Evolutionary conservation across 2,888 invertebrate genomes (phyloP), one percentile per base, ranked within the genome.

Genomic region (Cotesia congregata): DNA sequence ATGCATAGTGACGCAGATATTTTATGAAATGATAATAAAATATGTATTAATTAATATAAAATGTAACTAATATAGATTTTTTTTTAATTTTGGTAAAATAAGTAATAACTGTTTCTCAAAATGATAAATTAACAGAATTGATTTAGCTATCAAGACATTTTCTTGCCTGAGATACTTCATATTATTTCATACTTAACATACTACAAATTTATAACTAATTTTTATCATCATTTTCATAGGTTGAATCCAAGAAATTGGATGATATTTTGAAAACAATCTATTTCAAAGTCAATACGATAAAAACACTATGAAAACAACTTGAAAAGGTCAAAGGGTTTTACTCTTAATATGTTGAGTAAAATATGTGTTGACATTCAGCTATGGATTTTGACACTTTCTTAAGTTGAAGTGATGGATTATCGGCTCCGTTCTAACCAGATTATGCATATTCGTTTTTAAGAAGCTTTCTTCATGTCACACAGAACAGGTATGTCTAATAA

Each of bases 351-450:
- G 75, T 76, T 79, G 78, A 61, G 81, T 68, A 70, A 74, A 77
- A 78, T 77, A 77, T 82, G 81, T 83, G 83, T 83, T 83, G 83
- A 82, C 82, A 80, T 82, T 78, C 64, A 50, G 65, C 73, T 75
- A 69, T 76, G 61, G 74, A 71, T 78, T 75, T 76, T 41, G 65
- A 67, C 75, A 69, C 75, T 69, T 69, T 38, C 50, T n/a, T 50
- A 71, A 40, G 5, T 17, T 50, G 9, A 40, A 74, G 74, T 61
- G 71, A 72, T 70, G 68, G 74, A 59, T 62, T 67, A 60, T 50
- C 68, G 72, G 60, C 62, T 72, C 75, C 75, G 79, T 64, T 59
- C 73, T 77, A 77, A 77, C 77, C 74, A 72, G 82, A 81, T 81
- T 80, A 82, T 72, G 68, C 64, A 71, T 62, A 71, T 50, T 50